phyloP scores from a whole-genome alignment of 2,888 invertebrate species.

The Acrobasis suavella region DNA sequence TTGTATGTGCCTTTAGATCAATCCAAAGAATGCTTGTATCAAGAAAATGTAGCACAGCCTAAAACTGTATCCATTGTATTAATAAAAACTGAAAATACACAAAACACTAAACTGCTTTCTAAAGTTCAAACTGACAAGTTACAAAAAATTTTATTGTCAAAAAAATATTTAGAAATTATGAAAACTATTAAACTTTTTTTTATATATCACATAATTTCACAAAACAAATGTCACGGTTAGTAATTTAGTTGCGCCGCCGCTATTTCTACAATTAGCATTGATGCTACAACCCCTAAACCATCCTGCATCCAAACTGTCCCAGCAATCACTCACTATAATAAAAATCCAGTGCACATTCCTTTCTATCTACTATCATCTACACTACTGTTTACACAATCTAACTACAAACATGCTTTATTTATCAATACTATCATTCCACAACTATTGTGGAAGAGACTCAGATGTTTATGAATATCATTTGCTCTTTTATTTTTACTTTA shows the following conservation, averaged over 20 bases:
- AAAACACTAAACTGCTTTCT: no score
- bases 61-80: no score
- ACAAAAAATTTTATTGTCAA: no score
- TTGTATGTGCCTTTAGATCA: no score
- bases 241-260: slow-evolving; percentile 12
- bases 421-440: slow-evolving; percentile 24
- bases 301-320: neutral
- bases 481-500: neutral
- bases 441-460: neutral
- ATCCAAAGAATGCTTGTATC: no score
- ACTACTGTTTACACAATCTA: slow-evolving; percentile 2
- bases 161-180: no score
- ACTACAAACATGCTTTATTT: slow-evolving; percentile 21
- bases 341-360: neutral
- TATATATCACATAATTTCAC: no score
- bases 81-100: no score
- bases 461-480: slow-evolving; percentile 29
- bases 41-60: no score
- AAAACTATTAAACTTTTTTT: no score
- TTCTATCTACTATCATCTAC: slow-evolving; percentile 20
- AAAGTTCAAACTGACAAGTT: no score
- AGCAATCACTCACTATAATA: neutral
- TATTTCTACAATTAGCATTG: slow-evolving; percentile 4
- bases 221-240: neutral
- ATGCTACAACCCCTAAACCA: neutral